Evolutionary conservation across 2,797 vertebrate species (phyloP), one percentile per base, ranked within the genome.

Genomic region (Gymnocypris eckloni): DNA sequence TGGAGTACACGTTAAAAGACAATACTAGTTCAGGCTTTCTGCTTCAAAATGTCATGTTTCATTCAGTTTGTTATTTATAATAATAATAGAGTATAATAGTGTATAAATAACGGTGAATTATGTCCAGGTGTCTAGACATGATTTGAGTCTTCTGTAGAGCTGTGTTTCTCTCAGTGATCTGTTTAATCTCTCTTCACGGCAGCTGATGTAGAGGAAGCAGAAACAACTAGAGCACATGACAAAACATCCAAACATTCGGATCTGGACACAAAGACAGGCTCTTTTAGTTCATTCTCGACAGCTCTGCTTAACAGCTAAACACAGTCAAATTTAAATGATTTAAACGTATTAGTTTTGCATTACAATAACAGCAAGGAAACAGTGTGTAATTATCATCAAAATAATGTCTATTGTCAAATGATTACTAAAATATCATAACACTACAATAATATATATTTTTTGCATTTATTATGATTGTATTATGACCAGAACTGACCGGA

Each of bases 211-310:
- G 10, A 28, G 20, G 13, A 54, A 8, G 61, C 56, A 84, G 48
- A 84, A 78, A 69, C 73, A 69, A 28, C 28, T 28, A 33, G 45
- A 69, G 39, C 82, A 76, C 82, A 84, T 84, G 82, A 84, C 45
- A 78, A 69, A 78, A 43, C 82, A 84, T 76, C 56, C 56, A 83
- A 83, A 83, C 71, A 83, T 76, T 75, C 28, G 2, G 59, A 9
- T 25, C 72, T 2, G 59, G 45, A 20, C 45, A 84, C 71, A 77
- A 83, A 67, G 25, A 83, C 18, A 18, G 8, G 56, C 28, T 52
- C 73, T 67, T 80, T 50, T 9, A 25, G 61, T 69, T 78, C 33
- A 41, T 41, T 59, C 12, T 0, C 2, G 8, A n/a, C 22, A 15
- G 48, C 52, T 11, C 28, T n/a, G 25, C 12, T 64, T 64, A 66